Percentiles rank a stretch among this genome's conserved stretches.
Conservation (phyloP, 2,113 vertebrate species). For the Hystrix cristata region DNA sequence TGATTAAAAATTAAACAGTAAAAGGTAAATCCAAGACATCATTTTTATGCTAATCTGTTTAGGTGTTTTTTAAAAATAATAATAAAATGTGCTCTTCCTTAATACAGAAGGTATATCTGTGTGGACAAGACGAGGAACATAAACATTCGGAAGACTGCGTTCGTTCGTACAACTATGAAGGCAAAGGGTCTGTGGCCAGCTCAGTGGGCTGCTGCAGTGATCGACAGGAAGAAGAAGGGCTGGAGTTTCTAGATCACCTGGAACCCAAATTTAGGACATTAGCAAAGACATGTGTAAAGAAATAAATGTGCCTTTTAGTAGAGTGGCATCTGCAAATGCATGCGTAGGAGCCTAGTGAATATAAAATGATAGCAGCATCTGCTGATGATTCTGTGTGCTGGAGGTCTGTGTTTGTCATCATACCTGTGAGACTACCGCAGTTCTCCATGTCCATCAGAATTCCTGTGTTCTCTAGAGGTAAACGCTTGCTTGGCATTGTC, state of each 20-base stretch:
- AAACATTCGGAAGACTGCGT: conserved; percentile 92
- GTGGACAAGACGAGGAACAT: conserved; percentile 90
- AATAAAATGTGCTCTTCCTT: conserved; percentile 81
- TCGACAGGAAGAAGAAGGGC: conserved; percentile 88
- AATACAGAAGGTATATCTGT: conserved; percentile 90
- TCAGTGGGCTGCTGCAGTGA: conserved; percentile 96
- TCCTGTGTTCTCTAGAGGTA: neutral
- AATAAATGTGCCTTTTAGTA: conserved; percentile 78
- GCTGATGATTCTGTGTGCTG: conserved; percentile 8
- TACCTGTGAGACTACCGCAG: neutral
- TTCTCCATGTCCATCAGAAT: neutral
- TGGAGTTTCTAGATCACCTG: conserved; percentile 94
- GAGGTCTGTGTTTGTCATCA: neutral
- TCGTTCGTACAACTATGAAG: conserved; percentile 93
- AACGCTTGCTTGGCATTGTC: neutral
- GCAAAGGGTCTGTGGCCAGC: conserved; percentile 92
- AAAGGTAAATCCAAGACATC: conserved; percentile 92
- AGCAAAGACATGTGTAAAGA: conserved; percentile 90
- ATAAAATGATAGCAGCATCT: neutral
- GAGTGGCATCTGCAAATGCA: neutral
- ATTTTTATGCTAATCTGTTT: conserved; percentile 88
- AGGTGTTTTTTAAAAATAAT: conserved; percentile 86
- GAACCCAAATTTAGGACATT: conserved; percentile 96
- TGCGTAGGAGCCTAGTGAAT: neutral
- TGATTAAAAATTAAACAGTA: conserved; percentile 92